Evolutionary conservation across 2,113 vertebrate genomes (phyloP).

Genomic region (Amblyopsis rosae): DNA sequence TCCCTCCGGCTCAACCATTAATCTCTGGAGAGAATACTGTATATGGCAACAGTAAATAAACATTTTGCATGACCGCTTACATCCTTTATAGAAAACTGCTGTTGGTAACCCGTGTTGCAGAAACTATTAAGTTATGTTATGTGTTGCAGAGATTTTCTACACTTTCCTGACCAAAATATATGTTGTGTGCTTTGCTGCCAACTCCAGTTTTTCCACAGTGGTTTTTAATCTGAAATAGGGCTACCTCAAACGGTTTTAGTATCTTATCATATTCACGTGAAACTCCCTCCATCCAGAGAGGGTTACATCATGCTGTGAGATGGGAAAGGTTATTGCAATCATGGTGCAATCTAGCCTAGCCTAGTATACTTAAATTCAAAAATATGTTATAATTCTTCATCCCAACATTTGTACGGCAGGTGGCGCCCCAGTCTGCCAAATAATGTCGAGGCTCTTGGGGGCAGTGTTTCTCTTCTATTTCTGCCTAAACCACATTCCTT

Average conservation of each 20-base stretch:
- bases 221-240: conserved; percentile 38
- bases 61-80: background rate
- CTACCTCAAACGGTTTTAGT: conserved; percentile 17
- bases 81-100: conserved; percentile 40
- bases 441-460: conserved; percentile 37
- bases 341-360: background rate
- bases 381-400: background rate
- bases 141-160: conserved; percentile 42
- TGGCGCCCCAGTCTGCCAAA: conserved; percentile 15
- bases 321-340: conserved; percentile 15
- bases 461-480: conserved; percentile 62
- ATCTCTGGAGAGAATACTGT: conserved; percentile 29
- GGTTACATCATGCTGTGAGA: conserved; percentile 41
- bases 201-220: conserved; percentile 50
- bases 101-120: conserved; percentile 18
- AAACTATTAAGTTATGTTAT: conserved; percentile 13
- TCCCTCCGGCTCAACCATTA: conserved; percentile 39
- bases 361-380: background rate
- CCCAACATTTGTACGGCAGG: conserved; percentile 43
- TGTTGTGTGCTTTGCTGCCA: conserved; percentile 41
- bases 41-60: conserved; percentile 26
- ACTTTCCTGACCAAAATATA: conserved; percentile 58
- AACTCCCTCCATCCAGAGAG: conserved; percentile 30
- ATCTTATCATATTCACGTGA: conserved; percentile 45
- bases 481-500: conserved; percentile 58